Conservation (phyloP, 2,797 vertebrate species). For the Lagorchestes hirsutus region DNA sequence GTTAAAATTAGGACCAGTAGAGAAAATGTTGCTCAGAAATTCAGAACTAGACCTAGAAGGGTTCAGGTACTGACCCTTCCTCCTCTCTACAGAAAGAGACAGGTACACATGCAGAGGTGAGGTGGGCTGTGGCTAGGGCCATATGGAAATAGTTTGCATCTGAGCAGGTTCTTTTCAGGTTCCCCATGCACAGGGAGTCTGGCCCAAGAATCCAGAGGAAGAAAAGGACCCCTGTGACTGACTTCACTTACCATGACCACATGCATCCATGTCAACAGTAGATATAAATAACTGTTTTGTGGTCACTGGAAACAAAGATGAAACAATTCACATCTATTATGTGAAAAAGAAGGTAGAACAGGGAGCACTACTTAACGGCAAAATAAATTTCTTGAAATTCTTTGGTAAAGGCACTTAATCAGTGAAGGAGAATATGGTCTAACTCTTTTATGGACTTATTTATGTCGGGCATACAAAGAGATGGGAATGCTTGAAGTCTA, state of each 20-base stretch:
- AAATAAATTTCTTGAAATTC: slow-evolving; percentile 93
- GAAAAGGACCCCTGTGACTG: slow-evolving; percentile 89
- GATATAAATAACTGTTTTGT: slow-evolving; percentile 92
- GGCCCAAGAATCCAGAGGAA: slow-evolving; percentile 62
- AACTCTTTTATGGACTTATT: slow-evolving; percentile 86
- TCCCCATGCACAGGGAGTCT: too few species aligned
- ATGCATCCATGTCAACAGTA: slow-evolving; percentile 91
- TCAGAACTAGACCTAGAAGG: too few species aligned
- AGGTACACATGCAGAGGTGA: too few species aligned
- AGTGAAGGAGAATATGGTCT: slow-evolving; percentile 93
- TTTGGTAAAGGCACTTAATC: slow-evolving; percentile 92
- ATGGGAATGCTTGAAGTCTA: slow-evolving; percentile 96
- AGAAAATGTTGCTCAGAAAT: too few species aligned
- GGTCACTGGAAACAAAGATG: slow-evolving; percentile 97
- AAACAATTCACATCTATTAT: slow-evolving; percentile 96
- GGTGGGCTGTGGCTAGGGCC: too few species aligned
- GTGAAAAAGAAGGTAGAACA: slow-evolving; percentile 94
- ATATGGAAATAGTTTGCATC: too few species aligned
- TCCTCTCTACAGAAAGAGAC: too few species aligned
- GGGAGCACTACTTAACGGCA: slow-evolving; percentile 91
- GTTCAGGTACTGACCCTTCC: too few species aligned
- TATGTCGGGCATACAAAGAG: slow-evolving; percentile 97
- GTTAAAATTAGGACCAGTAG: too few species aligned
- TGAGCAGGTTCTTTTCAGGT: too few species aligned
- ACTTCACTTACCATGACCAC: slow-evolving; percentile 96